Evolutionary conservation across 2,113 vertebrate species (phyloP), one percentile per base, ranked within the genome.

Genomic region (Natator depressus): DNA sequence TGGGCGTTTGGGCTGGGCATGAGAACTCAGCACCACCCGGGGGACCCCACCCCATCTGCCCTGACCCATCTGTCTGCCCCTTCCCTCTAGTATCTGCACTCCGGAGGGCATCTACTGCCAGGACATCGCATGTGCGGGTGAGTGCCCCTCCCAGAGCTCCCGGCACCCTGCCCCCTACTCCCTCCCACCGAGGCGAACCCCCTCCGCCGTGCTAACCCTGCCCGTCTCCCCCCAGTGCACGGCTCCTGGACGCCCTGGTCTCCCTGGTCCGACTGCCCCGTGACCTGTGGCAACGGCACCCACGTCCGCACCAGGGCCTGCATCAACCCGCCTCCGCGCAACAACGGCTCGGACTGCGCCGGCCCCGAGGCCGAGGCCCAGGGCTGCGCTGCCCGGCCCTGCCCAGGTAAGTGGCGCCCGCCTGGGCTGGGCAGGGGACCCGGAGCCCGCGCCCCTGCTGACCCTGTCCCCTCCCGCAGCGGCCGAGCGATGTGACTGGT

Each of bases 221-320:
- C 24, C 47, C 19, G 10, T 13, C 38, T 13, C 46, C n/a, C n/a
- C 46, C 17, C 96, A 99, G 99, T 98, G 96, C 96, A 98, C 0
- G 98, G 98, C 6, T 97, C 96, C 22, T 99, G 99, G 99, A 99
- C 98, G 0, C 98, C 97, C 0, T 99, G 99, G 99, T 99, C 99
- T 1, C 97, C 99, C n/a, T 99, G 99, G 99, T 99, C 99, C 0
- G 98, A 98, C 96, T 99, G 99, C 93, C 97, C 99, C 0, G 98
- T 98, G 82, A 98, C 98, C 9, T 99, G 99, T 51, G 98, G 99
- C 20, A 89, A 29, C 3, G 98, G 98, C 27, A 55, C 78, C 16
- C 98, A 98, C 54, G 97, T 99, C 57, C 98, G 98, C 46, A 98
- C 95, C 38, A 98, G 98, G 1, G 98, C 98, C 82, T 99, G 99